Conservation (phyloP, 2,888 invertebrate genomes). For the Aquatica leii region DNA sequence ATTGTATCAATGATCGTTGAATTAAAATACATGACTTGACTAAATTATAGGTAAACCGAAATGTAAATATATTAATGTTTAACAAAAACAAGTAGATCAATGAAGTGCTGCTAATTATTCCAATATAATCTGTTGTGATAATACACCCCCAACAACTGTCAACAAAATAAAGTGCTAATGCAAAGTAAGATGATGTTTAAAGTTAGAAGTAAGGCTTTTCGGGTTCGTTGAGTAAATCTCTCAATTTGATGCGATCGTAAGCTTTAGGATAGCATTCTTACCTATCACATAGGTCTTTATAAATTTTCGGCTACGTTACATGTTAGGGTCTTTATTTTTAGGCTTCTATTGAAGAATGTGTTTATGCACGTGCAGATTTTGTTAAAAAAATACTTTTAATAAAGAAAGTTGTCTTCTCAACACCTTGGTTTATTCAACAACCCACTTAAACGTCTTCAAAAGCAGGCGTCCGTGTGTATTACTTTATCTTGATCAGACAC, state of each 20-base stretch:
- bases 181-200: slow-evolving; percentile 22
- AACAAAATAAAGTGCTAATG: slow-evolving; percentile 20
- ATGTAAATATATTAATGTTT: too few species aligned
- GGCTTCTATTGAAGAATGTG: not conserved
- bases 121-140: not conserved
- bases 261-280: slow-evolving; percentile 41
- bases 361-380: slow-evolving; percentile 12
- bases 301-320: slow-evolving; percentile 10
- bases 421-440: slow-evolving; percentile 36
- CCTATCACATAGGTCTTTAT: slow-evolving; percentile 35
- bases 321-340: slow-evolving; percentile 6
- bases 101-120: too few species aligned
- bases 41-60: too few species aligned
- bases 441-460: slow-evolving; percentile 35
- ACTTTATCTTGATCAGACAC: slow-evolving; percentile 41
- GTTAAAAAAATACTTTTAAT: slow-evolving; percentile 15
- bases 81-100: too few species aligned
- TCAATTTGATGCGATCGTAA: slow-evolving; percentile 36
- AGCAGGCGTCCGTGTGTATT: slow-evolving; percentile 43
- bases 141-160: slow-evolving; percentile 18
- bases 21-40: too few species aligned
- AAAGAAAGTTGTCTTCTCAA: slow-evolving; percentile 28
- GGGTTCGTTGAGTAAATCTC: slow-evolving; percentile 37
- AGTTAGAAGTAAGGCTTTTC: slow-evolving; percentile 32
- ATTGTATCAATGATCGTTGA: too few species aligned